These are phyloP conservation scores for Cynopterus sphinx DNA, from an alignment of 2,797 vertebrate genomes.

Conservation along the genomic window DNA sequence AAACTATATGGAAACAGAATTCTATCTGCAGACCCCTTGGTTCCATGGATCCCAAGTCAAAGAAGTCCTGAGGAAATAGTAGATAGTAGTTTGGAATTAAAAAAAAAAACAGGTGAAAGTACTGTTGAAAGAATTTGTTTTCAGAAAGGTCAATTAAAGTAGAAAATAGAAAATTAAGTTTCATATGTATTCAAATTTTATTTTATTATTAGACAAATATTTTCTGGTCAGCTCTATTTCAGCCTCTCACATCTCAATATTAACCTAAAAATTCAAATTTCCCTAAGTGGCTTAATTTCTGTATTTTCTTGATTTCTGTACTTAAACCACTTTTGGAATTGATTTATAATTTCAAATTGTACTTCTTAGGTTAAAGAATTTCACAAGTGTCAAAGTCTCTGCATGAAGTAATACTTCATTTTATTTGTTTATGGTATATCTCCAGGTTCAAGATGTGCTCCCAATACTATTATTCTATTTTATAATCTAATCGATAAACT, in stretches of 20 bases:
- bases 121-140: background rate
- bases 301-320: background rate
- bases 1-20: background rate
- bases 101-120: background rate
- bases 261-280: conserved; percentile 17
- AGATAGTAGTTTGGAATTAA: background rate
- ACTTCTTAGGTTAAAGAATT: background rate
- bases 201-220: conserved; percentile 14
- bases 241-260: background rate
- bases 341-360: background rate
- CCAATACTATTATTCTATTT: background rate
- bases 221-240: background rate
- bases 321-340: background rate
- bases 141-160: background rate
- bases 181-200: background rate
- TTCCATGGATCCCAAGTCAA: background rate
- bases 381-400: background rate
- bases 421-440: background rate
- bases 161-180: background rate
- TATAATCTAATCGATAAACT: background rate
- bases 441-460: background rate
- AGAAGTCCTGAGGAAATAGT: background rate
- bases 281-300: background rate
- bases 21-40: background rate
- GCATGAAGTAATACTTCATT: background rate